These are phyloP conservation scores for Acanthococcus lagerstroemiae DNA, from an alignment of 2,888 invertebrate genomes.

Conservation along the genomic window DNA sequence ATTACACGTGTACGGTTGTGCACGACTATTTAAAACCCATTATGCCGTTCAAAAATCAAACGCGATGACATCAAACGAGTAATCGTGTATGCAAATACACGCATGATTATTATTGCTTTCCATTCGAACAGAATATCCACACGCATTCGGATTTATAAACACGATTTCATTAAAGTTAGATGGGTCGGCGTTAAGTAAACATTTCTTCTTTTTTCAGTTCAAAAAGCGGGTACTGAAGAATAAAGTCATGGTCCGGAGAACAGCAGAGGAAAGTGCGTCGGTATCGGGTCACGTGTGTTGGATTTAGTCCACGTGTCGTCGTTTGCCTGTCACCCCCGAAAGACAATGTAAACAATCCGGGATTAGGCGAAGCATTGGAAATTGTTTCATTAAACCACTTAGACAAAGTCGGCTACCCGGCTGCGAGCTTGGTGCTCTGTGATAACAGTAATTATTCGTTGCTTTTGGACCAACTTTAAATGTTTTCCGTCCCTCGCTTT, in stretches of 20 bases:
- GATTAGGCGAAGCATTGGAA: slow-evolving; percentile 26
- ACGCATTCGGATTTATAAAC: too few relatives aligned
- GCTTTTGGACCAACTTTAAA: slow-evolving; percentile 24
- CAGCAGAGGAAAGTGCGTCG: slow-evolving; percentile 10
- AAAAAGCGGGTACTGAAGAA: slow-evolving; percentile 6
- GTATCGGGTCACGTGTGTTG: slow-evolving; percentile 24
- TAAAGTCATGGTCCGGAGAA: slow-evolving; percentile 22
- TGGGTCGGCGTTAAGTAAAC: slow-evolving; percentile 14
- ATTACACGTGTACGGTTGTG: too few relatives aligned
- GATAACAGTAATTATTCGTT: slow-evolving; percentile 30
- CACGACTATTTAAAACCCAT: too few relatives aligned
- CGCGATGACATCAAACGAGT: too few relatives aligned
- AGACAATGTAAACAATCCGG: slow-evolving; percentile 29
- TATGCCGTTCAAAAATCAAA: too few relatives aligned
- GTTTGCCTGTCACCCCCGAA: slow-evolving; percentile 24
- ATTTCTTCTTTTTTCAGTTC: too few relatives aligned
- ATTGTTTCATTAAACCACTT: slow-evolving; percentile 27
- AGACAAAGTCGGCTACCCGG: slow-evolving; percentile 10
- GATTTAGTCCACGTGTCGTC: slow-evolving; percentile 29
- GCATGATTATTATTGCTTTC: too few relatives aligned
- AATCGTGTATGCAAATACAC: too few relatives aligned
- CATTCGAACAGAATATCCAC: too few relatives aligned
- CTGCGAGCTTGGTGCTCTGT: slow-evolving; percentile 17
- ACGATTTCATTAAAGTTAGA: slow-evolving; percentile 16
- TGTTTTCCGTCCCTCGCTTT: slow-evolving; percentile 18